These are phyloP conservation scores for Apeira syringaria DNA, from an alignment of 2,888 invertebrate species.

Conservation along the genomic window DNA sequence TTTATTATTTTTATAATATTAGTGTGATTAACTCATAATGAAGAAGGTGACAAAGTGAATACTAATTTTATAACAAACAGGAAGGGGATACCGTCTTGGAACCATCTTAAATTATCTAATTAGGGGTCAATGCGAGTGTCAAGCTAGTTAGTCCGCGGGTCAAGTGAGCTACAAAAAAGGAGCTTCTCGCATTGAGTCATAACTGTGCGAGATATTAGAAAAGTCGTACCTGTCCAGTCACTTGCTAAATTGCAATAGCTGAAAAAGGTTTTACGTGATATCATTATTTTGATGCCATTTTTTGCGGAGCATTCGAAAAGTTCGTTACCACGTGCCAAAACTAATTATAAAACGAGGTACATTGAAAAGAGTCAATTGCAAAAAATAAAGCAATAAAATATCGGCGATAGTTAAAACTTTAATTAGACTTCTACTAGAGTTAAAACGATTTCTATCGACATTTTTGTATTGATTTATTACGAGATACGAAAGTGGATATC, in stretches of 20 bases:
- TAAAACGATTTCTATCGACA: not conserved
- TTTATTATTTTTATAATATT: no score
- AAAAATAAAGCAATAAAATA: no score
- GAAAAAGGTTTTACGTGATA: not conserved
- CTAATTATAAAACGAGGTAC: no score
- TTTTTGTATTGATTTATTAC: not conserved
- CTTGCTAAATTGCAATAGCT: not conserved
- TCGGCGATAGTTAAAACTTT: no score
- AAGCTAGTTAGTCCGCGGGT: conserved; percentile 59
- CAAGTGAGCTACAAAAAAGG: conserved; percentile 35
- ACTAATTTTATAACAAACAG: conserved; percentile 19
- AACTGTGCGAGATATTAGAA: conserved; percentile 21
- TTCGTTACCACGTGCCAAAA: not conserved
- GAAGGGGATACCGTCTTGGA: conserved; percentile 22
- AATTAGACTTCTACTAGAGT: no score
- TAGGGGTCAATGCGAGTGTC: conserved; percentile 62
- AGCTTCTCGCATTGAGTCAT: conserved; percentile 38
- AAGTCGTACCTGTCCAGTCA: conserved; percentile 23
- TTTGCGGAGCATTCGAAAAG: not conserved
- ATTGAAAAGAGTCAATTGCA: no score
- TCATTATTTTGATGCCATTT: not conserved
- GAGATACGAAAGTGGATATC: conserved; percentile 58
- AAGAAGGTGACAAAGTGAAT: no score
- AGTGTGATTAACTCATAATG: no score
- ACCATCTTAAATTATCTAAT: conserved; percentile 32